A percentile compares a stretch with the other conserved stretches of the same genome.
phyloP scores from a whole-genome alignment of 2,113 vertebrate species.

The Ophthalmolycus amberensis region DNA sequence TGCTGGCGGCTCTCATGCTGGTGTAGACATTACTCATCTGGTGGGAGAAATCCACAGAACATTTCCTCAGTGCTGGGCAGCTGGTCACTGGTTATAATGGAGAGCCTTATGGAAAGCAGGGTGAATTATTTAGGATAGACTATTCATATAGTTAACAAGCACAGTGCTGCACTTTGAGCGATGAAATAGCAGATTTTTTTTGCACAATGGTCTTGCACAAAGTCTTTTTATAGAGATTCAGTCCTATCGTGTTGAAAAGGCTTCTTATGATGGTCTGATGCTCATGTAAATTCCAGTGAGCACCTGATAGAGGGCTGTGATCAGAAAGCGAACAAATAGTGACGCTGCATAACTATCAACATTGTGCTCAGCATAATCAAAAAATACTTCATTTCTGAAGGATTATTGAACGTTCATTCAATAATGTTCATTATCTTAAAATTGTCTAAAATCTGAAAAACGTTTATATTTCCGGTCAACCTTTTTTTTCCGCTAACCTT shows the following conservation, averaged over 20 bases:
- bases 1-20: neutral
- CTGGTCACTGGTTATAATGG: neutral
- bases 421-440: neutral
- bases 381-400: neutral
- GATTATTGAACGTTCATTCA: neutral
- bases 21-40: neutral
- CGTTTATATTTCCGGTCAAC: slow-evolving; percentile 16
- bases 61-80: neutral
- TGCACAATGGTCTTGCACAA: neutral
- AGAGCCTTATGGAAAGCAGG: neutral
- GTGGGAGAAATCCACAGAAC: neutral
- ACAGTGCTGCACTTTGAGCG: neutral
- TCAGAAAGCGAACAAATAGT: neutral
- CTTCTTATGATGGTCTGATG: neutral
- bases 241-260: neutral
- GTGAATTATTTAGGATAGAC: no score
- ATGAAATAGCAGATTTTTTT: neutral
- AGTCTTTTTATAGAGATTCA: neutral
- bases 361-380: neutral
- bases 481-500: slow-evolving; percentile 28
- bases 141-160: neutral
- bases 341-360: neutral
- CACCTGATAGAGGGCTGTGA: neutral
- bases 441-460: neutral
- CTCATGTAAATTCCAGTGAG: neutral